A percentile compares a stretch with the other conserved stretches of the same genome.
These are phyloP conservation scores for Cheilosia grossa DNA, from an alignment of 2,888 invertebrate species.

Conservation along the genomic window DNA sequence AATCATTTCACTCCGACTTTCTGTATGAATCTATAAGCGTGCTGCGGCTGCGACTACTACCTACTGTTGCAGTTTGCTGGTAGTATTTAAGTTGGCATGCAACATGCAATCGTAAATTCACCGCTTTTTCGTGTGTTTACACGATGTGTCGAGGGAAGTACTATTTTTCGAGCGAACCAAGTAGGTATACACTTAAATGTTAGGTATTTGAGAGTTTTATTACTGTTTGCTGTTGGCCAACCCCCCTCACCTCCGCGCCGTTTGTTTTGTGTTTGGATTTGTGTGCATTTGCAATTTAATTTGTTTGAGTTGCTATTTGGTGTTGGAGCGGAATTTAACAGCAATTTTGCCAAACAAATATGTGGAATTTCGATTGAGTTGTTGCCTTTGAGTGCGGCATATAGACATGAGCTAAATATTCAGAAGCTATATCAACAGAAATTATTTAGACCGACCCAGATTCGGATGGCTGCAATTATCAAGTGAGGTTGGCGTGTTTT, in stretches of 20 bases:
- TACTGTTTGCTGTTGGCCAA: neutral
- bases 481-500: too few relatives aligned
- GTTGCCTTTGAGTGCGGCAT: neutral
- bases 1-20: slow-evolving; percentile 13
- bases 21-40: neutral
- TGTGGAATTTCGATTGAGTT: slow-evolving; percentile 4
- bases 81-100: slow-evolving; percentile 39
- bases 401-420: too few relatives aligned
- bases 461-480: too few relatives aligned
- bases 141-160: slow-evolving; percentile 16
- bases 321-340: neutral
- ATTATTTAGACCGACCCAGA: too few relatives aligned
- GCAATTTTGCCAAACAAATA: slow-evolving; percentile 7
- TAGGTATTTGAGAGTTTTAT: slow-evolving; percentile 23
- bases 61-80: neutral
- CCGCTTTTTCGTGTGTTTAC: slow-evolving; percentile 22
- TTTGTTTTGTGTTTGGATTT: neutral
- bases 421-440: too few relatives aligned
- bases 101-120: slow-evolving; percentile 48
- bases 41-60: neutral
- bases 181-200: slow-evolving; percentile 18
- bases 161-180: slow-evolving; percentile 11
- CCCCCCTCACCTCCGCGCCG: neutral
- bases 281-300: neutral
- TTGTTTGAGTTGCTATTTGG: slow-evolving; percentile 6